A percentile compares a stretch with the other conserved stretches of the same genome.
Conservation (phyloP, 2,113 vertebrate species). For the Atrichornis clamosus region DNA sequence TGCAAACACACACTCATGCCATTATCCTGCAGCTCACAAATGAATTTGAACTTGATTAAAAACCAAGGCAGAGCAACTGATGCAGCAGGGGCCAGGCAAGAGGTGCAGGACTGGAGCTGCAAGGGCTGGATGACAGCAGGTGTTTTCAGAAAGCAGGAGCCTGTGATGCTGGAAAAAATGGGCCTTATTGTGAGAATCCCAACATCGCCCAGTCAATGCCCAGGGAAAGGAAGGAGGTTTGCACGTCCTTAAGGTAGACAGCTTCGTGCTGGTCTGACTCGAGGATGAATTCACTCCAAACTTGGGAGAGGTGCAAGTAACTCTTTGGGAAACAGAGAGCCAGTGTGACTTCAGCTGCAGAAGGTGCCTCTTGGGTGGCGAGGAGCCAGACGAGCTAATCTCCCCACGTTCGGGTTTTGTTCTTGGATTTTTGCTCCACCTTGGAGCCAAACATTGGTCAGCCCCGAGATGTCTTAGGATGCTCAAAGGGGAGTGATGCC, state of each 20-base stretch:
- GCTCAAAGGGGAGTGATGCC: background rate
- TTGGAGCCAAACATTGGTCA: background rate
- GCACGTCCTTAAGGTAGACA: accelerated
- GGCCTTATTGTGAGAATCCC: background rate
- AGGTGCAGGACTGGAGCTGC: background rate
- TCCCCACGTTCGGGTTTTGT: background rate
- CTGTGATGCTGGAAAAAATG: background rate
- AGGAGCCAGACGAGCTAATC: background rate
- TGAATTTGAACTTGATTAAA: background rate
- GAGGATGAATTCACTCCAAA: background rate
- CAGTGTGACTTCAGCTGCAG: background rate
- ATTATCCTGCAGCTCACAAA: background rate
- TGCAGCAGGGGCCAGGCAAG: background rate
- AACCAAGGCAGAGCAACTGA: background rate
- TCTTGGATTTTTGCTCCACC: background rate
- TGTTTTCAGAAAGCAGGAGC: background rate
- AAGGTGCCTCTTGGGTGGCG: background rate
- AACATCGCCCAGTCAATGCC: accelerated
- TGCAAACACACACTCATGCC: background rate
- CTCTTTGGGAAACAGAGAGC: background rate
- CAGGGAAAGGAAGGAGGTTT: background rate
- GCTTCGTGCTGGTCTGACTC: background rate
- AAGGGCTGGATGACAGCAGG: background rate
- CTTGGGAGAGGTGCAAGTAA: background rate
- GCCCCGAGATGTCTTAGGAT: background rate